Conservation (phyloP, 2,113 vertebrate species). For the Oncorhynchus clarkii region DNA sequence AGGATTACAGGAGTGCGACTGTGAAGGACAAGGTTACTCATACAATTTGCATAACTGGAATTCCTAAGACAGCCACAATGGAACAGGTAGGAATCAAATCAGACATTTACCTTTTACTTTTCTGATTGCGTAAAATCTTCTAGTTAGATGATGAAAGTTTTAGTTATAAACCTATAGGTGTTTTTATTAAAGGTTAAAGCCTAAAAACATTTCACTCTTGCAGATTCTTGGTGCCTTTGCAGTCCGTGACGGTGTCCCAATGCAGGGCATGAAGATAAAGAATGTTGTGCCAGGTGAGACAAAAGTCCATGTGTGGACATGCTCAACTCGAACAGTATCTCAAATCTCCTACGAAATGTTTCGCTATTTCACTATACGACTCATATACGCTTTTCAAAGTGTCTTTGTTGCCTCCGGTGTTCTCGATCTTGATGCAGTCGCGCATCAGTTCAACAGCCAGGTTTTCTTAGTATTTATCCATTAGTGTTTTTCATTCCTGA, state of each 20-base stretch:
- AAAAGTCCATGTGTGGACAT: conserved; percentile 31
- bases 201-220: neutral
- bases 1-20: conserved; percentile 89
- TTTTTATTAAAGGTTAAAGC: neutral
- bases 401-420: conserved; percentile 59
- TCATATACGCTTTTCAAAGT: conserved; percentile 32
- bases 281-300: conserved; percentile 77
- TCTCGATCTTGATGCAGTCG: conserved; percentile 45
- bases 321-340: conserved; percentile 57
- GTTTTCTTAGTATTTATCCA: conserved; percentile 25
- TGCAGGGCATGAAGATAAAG: conserved; percentile 78
- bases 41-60: conserved; percentile 86
- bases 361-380: conserved; percentile 48
- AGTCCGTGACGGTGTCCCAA: conserved; percentile 70
- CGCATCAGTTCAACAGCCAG: conserved; percentile 26
- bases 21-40: conserved; percentile 86
- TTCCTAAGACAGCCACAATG: conserved; percentile 91
- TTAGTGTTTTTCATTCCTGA: conserved; percentile 31
- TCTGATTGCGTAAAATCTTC: neutral
- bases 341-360: conserved; percentile 53
- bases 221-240: conserved; percentile 78
- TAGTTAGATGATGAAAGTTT: neutral
- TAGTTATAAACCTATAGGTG: neutral
- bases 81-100: conserved; percentile 80
- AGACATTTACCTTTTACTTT: neutral